A percentile compares a stretch with the other conserved stretches of the same genome.
Evolutionary conservation across 2,113 vertebrate genomes (phyloP).

Genomic region (Numida meleagris): DNA sequence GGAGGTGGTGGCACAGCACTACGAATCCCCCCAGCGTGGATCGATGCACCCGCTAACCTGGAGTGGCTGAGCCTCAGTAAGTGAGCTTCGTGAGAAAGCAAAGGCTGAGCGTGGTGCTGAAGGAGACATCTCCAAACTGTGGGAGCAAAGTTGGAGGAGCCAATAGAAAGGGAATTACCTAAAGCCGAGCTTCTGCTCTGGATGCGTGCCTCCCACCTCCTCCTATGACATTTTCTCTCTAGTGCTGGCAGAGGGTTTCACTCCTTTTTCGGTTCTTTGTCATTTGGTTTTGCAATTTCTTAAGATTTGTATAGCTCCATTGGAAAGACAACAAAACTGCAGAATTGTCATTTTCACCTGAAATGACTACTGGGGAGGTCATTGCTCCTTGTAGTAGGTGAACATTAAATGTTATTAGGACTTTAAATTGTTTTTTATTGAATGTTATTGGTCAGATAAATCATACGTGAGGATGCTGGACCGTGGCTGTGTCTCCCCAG

Average conservation of each 20-base stretch:
- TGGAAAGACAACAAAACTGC: conserved; percentile 55
- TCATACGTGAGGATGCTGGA: conserved; percentile 40
- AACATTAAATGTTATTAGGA: conserved; percentile 44
- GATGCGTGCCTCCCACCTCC: background rate
- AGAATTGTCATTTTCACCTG: conserved; percentile 47
- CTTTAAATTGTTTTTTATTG: conserved; percentile 59
- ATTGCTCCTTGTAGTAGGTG: conserved; percentile 53
- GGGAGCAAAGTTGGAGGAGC: conserved; percentile 16
- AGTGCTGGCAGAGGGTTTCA: background rate
- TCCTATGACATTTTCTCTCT: background rate
- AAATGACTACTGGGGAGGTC: conserved; percentile 36
- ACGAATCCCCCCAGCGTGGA: background rate
- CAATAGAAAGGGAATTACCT: background rate
- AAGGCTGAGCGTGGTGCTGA: background rate
- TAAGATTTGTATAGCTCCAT: conserved; percentile 38
- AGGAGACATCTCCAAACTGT: background rate
- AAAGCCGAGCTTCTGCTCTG: background rate
- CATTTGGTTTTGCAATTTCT: conserved; percentile 60
- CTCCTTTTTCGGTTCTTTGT: background rate
- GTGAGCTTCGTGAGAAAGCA: background rate
- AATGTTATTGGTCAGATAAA: conserved; percentile 64
- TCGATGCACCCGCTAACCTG: background rate
- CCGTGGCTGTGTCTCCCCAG: conserved; percentile 8
- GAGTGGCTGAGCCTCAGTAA: background rate
- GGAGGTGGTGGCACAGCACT: background rate